Conservation (phyloP, 2,888 invertebrate species). For the Nephrotoma guestfalica region DNA sequence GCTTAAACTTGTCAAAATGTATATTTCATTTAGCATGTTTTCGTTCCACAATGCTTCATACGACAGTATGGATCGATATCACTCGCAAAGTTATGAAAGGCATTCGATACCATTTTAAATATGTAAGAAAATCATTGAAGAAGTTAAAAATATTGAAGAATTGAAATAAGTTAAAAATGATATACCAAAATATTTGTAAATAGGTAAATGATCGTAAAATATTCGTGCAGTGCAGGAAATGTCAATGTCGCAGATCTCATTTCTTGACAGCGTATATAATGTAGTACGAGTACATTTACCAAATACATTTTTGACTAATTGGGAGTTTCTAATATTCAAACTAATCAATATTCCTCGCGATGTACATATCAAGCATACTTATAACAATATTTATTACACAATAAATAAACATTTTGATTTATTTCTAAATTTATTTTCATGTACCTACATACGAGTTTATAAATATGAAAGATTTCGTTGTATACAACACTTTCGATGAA, state of each 20-base stretch:
- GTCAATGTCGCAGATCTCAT: neutral
- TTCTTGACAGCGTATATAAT: neutral
- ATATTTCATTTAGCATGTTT: too few relatives aligned
- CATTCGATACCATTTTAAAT: too few relatives aligned
- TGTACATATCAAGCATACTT: neutral
- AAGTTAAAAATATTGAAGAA: too few relatives aligned
- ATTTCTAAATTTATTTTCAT: neutral
- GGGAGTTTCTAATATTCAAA: neutral
- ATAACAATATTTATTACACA: neutral
- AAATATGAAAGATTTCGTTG: neutral
- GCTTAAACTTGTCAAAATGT: too few relatives aligned
- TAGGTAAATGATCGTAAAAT: neutral
- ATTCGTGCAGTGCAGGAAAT: neutral
- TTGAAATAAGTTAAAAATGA: too few relatives aligned
- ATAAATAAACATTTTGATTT: neutral
- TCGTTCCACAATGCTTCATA: too few relatives aligned
- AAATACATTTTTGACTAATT: neutral
- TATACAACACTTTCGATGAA: neutral
- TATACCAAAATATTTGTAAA: too few relatives aligned
- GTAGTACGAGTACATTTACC: too few relatives aligned
- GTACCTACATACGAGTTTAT: neutral
- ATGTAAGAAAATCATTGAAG: too few relatives aligned
- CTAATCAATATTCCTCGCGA: neutral
- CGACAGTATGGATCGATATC: too few relatives aligned
- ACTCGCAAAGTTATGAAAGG: too few relatives aligned